Percentiles rank a stretch among this genome's conserved stretches.
Conservation (phyloP, 2,113 vertebrate genomes). For the Chrysochloris asiatica region DNA sequence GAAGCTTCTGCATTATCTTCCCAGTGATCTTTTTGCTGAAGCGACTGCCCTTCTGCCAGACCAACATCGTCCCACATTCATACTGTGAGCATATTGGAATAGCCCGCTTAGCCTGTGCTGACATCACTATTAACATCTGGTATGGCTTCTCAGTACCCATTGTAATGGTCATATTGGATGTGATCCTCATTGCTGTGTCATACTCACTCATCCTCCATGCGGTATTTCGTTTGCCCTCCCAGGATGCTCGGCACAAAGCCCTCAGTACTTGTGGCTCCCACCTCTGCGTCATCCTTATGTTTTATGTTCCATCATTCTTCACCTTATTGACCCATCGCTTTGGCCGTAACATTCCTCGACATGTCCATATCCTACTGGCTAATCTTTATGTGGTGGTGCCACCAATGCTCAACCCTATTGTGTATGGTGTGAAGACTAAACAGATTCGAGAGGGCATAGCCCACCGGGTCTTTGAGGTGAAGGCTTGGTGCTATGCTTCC, state of each 20-base stretch:
- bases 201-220: constrained; percentile 57
- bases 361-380: constrained; percentile 68
- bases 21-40: constrained; percentile 61
- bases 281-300: constrained; percentile 76
- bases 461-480: constrained; percentile 57
- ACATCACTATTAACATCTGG: constrained; percentile 66
- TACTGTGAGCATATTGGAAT: constrained; percentile 74
- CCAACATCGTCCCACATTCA: constrained; percentile 58
- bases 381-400: constrained; percentile 74
- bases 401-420: constrained; percentile 72
- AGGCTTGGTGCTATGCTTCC: constrained; percentile 14
- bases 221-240: constrained; percentile 55
- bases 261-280: constrained; percentile 76
- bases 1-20: constrained; percentile 69
- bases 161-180: constrained; percentile 64
- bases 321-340: constrained; percentile 72
- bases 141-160: constrained; percentile 70
- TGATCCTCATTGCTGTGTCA: constrained; percentile 63
- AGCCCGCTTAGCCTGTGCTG: constrained; percentile 65
- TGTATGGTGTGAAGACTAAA: constrained; percentile 75
- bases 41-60: constrained; percentile 60
- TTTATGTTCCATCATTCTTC: constrained; percentile 76
- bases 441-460: constrained; percentile 49
- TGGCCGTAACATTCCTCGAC: constrained; percentile 64
- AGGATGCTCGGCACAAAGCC: constrained; percentile 69